Evolutionary conservation across 2,797 vertebrate species (phyloP).

Genomic region (Poecile montanus): DNA sequence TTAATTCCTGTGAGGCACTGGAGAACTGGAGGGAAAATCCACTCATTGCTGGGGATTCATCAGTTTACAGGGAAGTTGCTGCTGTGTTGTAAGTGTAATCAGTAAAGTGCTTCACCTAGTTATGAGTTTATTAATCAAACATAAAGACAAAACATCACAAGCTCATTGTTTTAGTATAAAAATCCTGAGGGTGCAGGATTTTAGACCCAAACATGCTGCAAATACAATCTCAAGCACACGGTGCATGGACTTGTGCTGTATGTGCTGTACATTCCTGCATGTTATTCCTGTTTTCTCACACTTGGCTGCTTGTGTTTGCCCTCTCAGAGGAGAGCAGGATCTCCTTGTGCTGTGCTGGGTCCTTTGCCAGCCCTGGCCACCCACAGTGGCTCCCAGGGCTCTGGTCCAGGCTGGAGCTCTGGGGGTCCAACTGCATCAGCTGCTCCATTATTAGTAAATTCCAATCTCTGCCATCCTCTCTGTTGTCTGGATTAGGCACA

Average conservation of each 20-base stretch:
- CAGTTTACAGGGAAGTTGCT: neutral
- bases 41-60: neutral
- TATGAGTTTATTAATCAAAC: neutral
- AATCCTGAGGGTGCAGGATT: neutral
- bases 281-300: neutral
- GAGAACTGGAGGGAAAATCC: neutral
- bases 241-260: accelerated
- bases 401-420: neutral
- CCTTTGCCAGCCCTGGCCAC: accelerated
- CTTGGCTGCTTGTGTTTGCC: neutral
- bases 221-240: neutral
- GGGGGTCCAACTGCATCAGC: neutral
- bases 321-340: neutral
- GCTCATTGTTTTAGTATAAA: neutral
- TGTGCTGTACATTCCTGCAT: neutral
- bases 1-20: neutral
- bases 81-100: neutral
- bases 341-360: neutral
- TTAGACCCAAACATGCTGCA: accelerated
- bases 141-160: neutral
- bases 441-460: neutral
- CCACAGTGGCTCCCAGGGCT: accelerated
- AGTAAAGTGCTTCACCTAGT: neutral
- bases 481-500: neutral
- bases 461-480: neutral